Percentiles rank a stretch among this genome's conserved stretches.
Conservation (phyloP, 2,797 vertebrate species). For the Botia almorhae region DNA sequence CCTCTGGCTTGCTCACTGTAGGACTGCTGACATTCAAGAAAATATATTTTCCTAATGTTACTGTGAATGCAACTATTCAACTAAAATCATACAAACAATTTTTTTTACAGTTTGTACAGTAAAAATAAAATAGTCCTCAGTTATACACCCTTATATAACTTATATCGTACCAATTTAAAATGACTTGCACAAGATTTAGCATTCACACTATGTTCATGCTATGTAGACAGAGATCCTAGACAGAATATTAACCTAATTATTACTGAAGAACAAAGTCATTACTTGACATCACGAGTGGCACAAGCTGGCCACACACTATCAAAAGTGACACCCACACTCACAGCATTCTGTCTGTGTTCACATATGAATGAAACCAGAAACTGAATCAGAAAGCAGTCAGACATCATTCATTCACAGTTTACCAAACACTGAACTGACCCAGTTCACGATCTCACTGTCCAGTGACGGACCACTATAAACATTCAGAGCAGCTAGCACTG, state of each 20-base stretch:
- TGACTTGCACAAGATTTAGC: too few relatives aligned
- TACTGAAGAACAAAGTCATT: background rate
- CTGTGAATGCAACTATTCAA: background rate
- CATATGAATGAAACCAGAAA: conserved; percentile 12
- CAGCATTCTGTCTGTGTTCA: background rate
- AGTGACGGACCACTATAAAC: conserved; percentile 23
- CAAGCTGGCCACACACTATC: background rate
- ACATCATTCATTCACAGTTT: conserved; percentile 48
- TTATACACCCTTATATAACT: too few relatives aligned
- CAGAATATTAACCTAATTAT: background rate
- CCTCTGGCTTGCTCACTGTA: background rate
- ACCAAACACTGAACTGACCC: background rate
- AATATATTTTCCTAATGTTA: background rate
- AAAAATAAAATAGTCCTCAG: too few relatives aligned
- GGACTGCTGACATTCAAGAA: background rate
- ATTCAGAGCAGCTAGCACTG: conserved; percentile 25
- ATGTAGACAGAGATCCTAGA: too few relatives aligned
- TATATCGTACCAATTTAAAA: too few relatives aligned
- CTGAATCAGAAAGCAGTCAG: background rate
- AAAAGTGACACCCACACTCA: background rate
- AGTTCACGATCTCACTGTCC: conserved; percentile 39
- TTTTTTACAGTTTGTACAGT: too few relatives aligned
- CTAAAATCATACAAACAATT: too few relatives aligned
- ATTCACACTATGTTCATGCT: too few relatives aligned
- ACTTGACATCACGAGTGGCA: background rate